Evolutionary conservation across 2,888 invertebrate genomes (phyloP).

Genomic region (Pyrocoelia pectoralis): DNA sequence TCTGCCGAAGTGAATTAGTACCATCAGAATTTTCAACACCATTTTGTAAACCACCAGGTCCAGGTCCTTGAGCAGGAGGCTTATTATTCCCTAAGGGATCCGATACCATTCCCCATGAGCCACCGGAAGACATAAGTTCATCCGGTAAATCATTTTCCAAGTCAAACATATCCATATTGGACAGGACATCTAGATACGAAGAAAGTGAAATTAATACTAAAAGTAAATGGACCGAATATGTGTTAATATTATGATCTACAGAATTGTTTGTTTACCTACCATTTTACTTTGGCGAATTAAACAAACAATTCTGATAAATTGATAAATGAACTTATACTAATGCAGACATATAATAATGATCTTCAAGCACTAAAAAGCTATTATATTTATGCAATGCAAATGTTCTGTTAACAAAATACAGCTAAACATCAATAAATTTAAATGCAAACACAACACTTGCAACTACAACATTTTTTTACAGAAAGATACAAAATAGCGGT

Average conservation of each 20-base stretch:
- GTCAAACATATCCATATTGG: slow-evolving; percentile 86
- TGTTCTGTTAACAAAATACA: slow-evolving; percentile 7
- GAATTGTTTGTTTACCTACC: slow-evolving; percentile 12
- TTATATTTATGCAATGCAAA: slow-evolving; percentile 24
- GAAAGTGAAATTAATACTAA: slow-evolving; percentile 22
- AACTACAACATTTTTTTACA: slow-evolving; percentile 14
- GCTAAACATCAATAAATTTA: slow-evolving; percentile 6
- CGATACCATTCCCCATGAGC: slow-evolving; percentile 70
- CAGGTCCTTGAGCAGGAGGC: slow-evolving; percentile 84
- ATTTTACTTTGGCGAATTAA: not conserved
- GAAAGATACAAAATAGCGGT: slow-evolving; percentile 16
- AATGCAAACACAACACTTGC: slow-evolving; percentile 1
- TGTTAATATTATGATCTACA: not conserved
- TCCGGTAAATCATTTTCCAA: slow-evolving; percentile 93
- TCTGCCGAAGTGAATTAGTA: slow-evolving; percentile 61
- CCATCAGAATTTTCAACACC: slow-evolving; percentile 73
- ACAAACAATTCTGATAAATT: slow-evolving; percentile 1
- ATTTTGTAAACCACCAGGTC: slow-evolving; percentile 78
- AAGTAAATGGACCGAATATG: too few relatives aligned
- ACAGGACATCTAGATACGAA: slow-evolving; percentile 74
- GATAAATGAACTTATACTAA: slow-evolving; percentile 12
- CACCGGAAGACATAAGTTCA: slow-evolving; percentile 79
- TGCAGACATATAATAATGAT: slow-evolving; percentile 14
- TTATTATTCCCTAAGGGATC: slow-evolving; percentile 72
- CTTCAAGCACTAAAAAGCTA: slow-evolving; percentile 28